Evolutionary conservation across 2,888 invertebrate species (phyloP).

Genomic region (Nymphalis polychloros): DNA sequence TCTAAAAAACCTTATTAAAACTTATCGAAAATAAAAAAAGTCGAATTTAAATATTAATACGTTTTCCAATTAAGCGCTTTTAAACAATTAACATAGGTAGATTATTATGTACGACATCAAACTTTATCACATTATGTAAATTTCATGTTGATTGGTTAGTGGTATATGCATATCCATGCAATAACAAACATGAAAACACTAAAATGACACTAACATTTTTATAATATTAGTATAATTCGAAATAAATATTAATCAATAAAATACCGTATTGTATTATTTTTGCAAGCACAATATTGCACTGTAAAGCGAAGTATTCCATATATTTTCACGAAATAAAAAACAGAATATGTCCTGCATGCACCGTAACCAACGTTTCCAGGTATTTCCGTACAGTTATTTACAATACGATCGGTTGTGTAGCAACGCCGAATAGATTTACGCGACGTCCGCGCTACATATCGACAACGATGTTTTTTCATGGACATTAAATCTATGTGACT

Average conservation of each 20-base stretch:
- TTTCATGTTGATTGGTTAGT: too few relatives aligned
- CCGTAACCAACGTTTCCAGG: slow-evolving; percentile 38
- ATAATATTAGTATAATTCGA: neutral
- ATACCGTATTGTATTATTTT: slow-evolving; percentile 12
- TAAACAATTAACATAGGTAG: too few relatives aligned
- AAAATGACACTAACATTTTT: neutral
- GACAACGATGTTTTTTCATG: slow-evolving; percentile 38
- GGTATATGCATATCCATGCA: too few relatives aligned
- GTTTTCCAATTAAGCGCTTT: too few relatives aligned
- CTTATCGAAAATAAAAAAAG: too few relatives aligned
- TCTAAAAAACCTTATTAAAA: too few relatives aligned
- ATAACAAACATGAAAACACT: neutral
- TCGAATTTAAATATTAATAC: too few relatives aligned
- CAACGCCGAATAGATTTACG: slow-evolving; percentile 40
- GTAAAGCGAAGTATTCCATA: slow-evolving; percentile 31
- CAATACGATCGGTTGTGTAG: slow-evolving; percentile 41
- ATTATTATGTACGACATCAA: too few relatives aligned
- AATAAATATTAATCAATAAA: neutral
- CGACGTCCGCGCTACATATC: slow-evolving; percentile 38
- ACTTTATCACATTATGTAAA: too few relatives aligned
- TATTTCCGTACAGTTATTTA: slow-evolving; percentile 39
- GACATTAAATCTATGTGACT: slow-evolving; percentile 40
- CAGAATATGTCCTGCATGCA: slow-evolving; percentile 33
- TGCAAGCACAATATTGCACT: slow-evolving; percentile 11
- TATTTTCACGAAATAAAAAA: slow-evolving; percentile 36